These are phyloP conservation scores for Papilio glaucus DNA, from an alignment of 1,140 invertebrate genomes.

Conservation along the genomic window DNA sequence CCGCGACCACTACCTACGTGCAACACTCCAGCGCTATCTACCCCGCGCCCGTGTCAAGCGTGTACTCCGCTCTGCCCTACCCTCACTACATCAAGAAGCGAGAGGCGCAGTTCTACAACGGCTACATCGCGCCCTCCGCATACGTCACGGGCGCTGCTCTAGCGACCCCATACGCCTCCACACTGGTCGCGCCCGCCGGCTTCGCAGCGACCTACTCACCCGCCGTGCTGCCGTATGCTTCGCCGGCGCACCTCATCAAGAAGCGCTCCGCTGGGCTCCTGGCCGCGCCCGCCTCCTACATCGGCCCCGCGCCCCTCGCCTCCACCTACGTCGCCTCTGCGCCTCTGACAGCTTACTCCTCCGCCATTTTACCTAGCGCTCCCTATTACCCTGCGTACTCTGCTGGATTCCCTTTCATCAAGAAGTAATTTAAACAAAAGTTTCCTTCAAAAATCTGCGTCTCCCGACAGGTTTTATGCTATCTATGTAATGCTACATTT, in stretches of 20 bases:
- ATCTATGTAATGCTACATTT: too few species aligned
- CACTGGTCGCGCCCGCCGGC: conserved; percentile 52
- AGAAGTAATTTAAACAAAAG: background rate
- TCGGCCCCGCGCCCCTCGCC: background rate
- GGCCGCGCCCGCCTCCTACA: background rate
- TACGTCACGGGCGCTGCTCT: conserved; percentile 42
- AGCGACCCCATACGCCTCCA: conserved; percentile 46
- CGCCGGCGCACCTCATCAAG: conserved; percentile 61
- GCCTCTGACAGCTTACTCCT: background rate
- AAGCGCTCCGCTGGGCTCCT: conserved; percentile 55
- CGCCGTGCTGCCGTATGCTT: conserved; percentile 48
- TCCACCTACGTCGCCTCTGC: background rate
- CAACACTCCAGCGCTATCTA: conserved; percentile 55
- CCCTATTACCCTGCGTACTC: background rate
- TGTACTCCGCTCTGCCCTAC: conserved; percentile 46
- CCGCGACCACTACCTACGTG: conserved; percentile 50
- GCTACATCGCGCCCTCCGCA: conserved; percentile 47
- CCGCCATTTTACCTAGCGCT: background rate
- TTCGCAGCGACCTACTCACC: conserved; percentile 44
- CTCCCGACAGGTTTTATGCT: too few species aligned
- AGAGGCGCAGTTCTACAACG: conserved; percentile 47
- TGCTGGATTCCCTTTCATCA: conserved; percentile 16
- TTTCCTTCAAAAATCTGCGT: too few species aligned
- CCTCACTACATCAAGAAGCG: conserved; percentile 69
- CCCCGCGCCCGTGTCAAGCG: conserved; percentile 53